Conservation (phyloP, 2,113 vertebrate genomes). For the Anolis sagrei region DNA sequence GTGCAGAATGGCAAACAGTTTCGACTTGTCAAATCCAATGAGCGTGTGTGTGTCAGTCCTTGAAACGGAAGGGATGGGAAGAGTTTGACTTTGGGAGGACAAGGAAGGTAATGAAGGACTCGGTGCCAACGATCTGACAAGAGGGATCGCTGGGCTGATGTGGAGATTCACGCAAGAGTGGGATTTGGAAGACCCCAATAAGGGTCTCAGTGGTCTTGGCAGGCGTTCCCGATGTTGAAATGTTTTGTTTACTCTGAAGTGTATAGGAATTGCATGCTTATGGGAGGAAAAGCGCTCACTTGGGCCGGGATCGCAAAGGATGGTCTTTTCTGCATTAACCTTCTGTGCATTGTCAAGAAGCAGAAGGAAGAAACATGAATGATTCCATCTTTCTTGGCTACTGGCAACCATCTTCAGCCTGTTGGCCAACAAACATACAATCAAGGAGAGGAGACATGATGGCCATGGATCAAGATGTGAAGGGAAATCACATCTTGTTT, state of each 20-base stretch:
- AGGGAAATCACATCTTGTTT: too few relatives aligned
- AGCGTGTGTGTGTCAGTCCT: slow-evolving; percentile 38
- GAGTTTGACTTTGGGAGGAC: slow-evolving; percentile 44
- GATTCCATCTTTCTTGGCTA: fast-evolving
- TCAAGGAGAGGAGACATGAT: too few relatives aligned
- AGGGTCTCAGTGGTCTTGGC: slow-evolving; percentile 37
- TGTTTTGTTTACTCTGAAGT: slow-evolving; percentile 60
- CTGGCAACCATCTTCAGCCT: fast-evolving
- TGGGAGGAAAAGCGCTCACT: slow-evolving; percentile 18
- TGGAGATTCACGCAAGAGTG: slow-evolving; percentile 50
- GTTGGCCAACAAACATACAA: neutral
- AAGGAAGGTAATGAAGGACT: slow-evolving; percentile 57
- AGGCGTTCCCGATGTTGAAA: slow-evolving; percentile 35
- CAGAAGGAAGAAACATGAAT: neutral
- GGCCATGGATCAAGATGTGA: too few relatives aligned
- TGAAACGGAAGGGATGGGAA: slow-evolving; percentile 3
- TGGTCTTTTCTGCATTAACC: neutral
- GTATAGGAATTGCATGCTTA: neutral
- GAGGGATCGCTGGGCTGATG: slow-evolving; percentile 51
- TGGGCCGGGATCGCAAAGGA: slow-evolving; percentile 30
- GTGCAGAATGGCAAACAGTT: slow-evolving; percentile 68
- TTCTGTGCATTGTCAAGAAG: slow-evolving; percentile 3
- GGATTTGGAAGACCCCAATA: slow-evolving; percentile 48
- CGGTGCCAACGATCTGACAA: slow-evolving; percentile 68
- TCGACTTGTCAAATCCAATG: slow-evolving; percentile 43